phyloP scores from a whole-genome alignment of 2,113 vertebrate genomes.

The Candoia aspera region DNA sequence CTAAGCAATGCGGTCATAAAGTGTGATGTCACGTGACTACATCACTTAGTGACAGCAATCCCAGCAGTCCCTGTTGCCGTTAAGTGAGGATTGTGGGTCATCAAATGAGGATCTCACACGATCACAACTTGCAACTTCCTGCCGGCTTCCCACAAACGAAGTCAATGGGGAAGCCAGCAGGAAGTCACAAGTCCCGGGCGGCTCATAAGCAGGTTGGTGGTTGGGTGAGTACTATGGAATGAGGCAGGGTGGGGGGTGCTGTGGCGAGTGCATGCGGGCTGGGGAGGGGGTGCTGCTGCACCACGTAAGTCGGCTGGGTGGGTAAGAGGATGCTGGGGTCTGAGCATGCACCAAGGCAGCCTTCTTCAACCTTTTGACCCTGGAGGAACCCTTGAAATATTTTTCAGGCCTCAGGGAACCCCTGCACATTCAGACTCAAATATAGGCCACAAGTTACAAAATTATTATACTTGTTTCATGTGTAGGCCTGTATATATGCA shows the following conservation, averaged over 20 bases:
- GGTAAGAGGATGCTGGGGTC: neutral
- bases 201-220: neutral
- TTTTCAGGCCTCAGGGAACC: no score
- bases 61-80: neutral
- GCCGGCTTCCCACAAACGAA: neutral
- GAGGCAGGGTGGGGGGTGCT: neutral
- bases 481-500: no score
- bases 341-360: neutral
- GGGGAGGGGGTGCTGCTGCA: neutral
- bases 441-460: no score
- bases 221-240: neutral
- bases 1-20: neutral
- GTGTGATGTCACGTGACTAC: neutral
- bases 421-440: no score
- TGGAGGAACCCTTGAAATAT: no score
- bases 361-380: no score
- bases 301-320: neutral
- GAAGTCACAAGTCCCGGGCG: neutral
- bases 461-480: no score
- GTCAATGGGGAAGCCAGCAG: neutral
- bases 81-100: neutral
- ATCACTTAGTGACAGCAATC: neutral
- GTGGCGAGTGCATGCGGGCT: neutral
- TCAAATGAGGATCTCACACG: neutral
- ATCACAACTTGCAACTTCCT: neutral